Evolutionary conservation across 2,797 vertebrate species (phyloP), one percentile per base, ranked within the genome.

Genomic region (Eulemur rubriventer): DNA sequence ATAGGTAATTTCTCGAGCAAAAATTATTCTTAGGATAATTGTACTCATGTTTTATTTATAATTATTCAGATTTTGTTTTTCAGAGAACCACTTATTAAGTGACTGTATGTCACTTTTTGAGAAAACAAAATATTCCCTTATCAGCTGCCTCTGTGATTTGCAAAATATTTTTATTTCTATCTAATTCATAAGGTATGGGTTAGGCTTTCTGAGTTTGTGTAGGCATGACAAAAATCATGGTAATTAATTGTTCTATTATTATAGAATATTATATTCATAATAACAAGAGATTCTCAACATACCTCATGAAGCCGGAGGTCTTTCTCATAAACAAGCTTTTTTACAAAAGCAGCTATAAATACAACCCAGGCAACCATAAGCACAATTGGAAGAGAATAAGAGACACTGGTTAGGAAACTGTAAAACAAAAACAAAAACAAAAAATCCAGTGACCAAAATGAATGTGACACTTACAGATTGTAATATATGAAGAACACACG

Each of bases 221-320:
- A 84, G 63, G 73, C 85, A 86, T 72, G 59, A 97, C 95, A 69
- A 96, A 91, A 94, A 89, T 13, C 81, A 80, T 43, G 92, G 72
- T 63, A 84, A 67, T 91, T 33, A 92, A 59, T 93, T 87, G 41
- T 89, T 95, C 91, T 88, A 50, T 95, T 92, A 96, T 95, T 96
- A 92, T n/a, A 33, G 95, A 96, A 35, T 89, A 65, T 33, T 65
- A 65, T 96, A 94, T 94, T 98, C 83, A 84, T 96, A 94, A 97
- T 92, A 95, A 95, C 95, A 92, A 98, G 95, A 90, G 76, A 97
- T 88, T 92, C 92, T 95, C 72, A 85, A 85, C 61, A 0, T 98
- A 99, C 99, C 99, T 99, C 99, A 75, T 99, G 99, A 97, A 99
- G 99, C 96, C 99, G 98, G 95, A 99, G 99, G 98, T 99, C 99